These are phyloP conservation scores for Tachuris rubrigastra DNA, from an alignment of 2,113 vertebrate species.

Conservation along the genomic window DNA sequence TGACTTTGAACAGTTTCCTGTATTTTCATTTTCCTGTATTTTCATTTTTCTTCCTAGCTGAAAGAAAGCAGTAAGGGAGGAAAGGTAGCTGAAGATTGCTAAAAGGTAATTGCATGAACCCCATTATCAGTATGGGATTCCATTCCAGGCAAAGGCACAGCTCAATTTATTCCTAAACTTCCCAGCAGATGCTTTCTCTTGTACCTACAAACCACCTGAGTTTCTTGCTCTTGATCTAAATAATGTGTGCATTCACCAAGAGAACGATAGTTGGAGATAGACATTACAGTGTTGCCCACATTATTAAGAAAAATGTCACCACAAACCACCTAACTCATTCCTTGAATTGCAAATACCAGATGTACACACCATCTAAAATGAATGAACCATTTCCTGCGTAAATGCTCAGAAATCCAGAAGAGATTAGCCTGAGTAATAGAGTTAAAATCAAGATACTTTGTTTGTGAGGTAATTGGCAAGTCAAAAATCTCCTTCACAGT, in stretches of 20 bases:
- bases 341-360: neutral
- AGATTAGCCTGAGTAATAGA: conserved; percentile 41
- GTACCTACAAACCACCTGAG: neutral
- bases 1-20: neutral
- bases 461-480: conserved; percentile 37
- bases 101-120: neutral
- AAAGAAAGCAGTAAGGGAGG: neutral
- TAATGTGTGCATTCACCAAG: neutral
- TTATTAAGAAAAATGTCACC: conserved; percentile 40
- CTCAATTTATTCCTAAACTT: conserved; percentile 12
- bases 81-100: neutral
- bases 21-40: neutral
- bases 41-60: neutral
- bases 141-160: neutral
- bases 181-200: neutral
- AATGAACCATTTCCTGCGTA: conserved; percentile 47
- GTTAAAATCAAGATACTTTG: conserved; percentile 56
- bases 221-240: neutral
- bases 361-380: conserved; percentile 48
- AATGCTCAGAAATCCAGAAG: conserved; percentile 27
- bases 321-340: neutral
- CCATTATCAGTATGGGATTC: neutral
- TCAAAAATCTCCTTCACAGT: neutral
- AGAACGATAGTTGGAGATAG: neutral
- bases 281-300: neutral